Conservation (phyloP, 2,888 invertebrate species). For the Gibbula magus region DNA sequence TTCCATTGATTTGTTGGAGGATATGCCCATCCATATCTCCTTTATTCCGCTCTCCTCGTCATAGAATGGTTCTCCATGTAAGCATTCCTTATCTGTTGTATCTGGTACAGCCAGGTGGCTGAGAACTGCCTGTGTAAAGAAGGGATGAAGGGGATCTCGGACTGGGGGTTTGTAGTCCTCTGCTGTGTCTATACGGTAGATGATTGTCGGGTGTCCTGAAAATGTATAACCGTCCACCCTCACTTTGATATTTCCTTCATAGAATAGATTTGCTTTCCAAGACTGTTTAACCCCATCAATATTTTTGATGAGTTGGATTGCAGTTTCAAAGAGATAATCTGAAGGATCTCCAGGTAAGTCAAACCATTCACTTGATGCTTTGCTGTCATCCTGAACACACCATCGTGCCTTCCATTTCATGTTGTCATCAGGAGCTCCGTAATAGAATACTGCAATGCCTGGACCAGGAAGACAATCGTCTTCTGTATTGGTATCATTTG, state of each 20-base stretch:
- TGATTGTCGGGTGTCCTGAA: slow-evolving; percentile 14
- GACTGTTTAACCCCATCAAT: neutral
- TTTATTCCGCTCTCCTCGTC: slow-evolving; percentile 34
- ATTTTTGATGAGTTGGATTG: neutral
- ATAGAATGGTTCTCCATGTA: slow-evolving; percentile 35
- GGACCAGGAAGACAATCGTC: neutral
- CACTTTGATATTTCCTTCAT: slow-evolving; percentile 15
- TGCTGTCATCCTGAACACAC: neutral
- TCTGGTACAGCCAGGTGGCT: slow-evolving; percentile 27
- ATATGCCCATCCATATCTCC: slow-evolving; percentile 37
- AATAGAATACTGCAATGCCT: neutral
- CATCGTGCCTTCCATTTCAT: neutral
- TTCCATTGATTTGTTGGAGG: neutral
- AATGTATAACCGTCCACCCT: slow-evolving; percentile 16
- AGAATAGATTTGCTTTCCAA: neutral
- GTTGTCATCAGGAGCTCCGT: neutral
- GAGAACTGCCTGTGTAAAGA: slow-evolving; percentile 21
- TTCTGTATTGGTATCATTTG: neutral
- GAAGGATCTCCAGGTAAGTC: neutral
- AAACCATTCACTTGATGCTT: neutral
- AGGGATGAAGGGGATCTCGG: slow-evolving; percentile 30
- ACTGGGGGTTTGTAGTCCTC: slow-evolving; percentile 28
- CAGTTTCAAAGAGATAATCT: neutral
- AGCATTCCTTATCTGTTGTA: slow-evolving; percentile 24
- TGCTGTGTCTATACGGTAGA: slow-evolving; percentile 24